phyloP scores from a whole-genome alignment of 2,888 invertebrate genomes.

The Clepsis dumicolana region DNA sequence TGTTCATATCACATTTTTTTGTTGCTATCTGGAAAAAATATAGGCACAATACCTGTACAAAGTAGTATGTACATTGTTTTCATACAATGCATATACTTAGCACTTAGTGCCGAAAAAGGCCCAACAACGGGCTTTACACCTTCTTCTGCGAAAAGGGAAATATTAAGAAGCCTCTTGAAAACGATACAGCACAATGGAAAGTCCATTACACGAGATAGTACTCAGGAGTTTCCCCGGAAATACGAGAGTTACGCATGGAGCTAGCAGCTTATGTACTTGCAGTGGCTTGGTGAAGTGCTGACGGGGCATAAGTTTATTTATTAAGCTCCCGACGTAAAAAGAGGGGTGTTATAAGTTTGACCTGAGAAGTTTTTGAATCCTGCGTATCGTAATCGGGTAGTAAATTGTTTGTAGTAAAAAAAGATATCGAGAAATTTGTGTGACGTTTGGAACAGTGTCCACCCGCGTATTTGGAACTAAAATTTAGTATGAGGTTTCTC shows the following conservation, averaged over 20 bases:
- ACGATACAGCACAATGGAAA: slow-evolving; percentile 11
- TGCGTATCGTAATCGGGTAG: too few species aligned
- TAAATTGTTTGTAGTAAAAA: too few species aligned
- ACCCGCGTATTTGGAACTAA: too few species aligned
- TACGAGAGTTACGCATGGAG: background rate
- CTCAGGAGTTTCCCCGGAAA: slow-evolving; percentile 19
- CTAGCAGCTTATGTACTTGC: background rate
- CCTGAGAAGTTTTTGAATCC: too few species aligned
- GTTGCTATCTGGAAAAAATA: too few species aligned
- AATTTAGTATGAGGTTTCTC: too few species aligned
- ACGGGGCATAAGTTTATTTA: background rate
- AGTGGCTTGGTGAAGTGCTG: background rate
- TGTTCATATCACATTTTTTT: too few species aligned
- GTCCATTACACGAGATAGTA: slow-evolving; percentile 26
- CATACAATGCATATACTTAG: background rate
- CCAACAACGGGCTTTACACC: background rate
- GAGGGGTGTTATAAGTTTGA: too few species aligned
- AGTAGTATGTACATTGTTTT: background rate
- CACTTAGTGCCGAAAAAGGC: background rate
- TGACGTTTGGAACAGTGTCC: too few species aligned
- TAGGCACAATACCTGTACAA: too few species aligned
- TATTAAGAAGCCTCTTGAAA: slow-evolving; percentile 16
- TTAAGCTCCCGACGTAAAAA: background rate
- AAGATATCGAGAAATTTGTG: too few species aligned
- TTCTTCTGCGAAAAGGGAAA: slow-evolving; percentile 24